These are phyloP conservation scores for Adelognathus sp. DNA, from an alignment of 2,888 invertebrate genomes.

Conservation along the genomic window DNA sequence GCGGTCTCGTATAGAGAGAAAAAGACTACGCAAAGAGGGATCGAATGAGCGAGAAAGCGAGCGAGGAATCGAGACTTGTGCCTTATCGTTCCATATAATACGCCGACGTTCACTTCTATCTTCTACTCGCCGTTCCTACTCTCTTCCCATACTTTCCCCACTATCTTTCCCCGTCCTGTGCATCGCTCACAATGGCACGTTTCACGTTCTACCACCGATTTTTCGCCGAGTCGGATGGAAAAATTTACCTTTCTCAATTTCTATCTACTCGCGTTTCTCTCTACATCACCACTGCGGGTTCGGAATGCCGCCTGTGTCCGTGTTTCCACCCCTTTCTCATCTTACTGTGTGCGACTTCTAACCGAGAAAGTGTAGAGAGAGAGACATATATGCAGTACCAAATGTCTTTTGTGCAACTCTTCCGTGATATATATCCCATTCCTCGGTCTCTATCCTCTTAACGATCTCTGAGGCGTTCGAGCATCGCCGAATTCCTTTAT, in stretches of 20 bases:
- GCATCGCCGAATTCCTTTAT: conserved; percentile 51
- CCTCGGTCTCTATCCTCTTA: conserved; percentile 14
- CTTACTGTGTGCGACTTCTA: neutral
- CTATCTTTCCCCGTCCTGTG: conserved; percentile 15
- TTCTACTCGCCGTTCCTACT: too few relatives aligned
- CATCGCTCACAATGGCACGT: conserved; percentile 42
- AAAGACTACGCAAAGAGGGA: neutral
- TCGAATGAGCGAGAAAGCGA: conserved; percentile 15
- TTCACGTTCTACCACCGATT: conserved; percentile 37
- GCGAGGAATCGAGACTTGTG: too few relatives aligned
- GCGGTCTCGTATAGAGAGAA: neutral
- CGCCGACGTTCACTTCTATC: conserved; percentile 1
- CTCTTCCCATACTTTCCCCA: conserved; percentile 4
- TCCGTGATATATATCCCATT: conserved; percentile 15
- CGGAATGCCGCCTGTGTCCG: too few relatives aligned
- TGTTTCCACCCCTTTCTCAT: neutral
- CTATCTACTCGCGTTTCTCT: conserved; percentile 1
- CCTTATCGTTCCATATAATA: conserved; percentile 48
- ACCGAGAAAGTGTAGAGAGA: neutral
- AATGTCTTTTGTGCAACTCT: conserved; percentile 11
- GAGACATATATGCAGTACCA: neutral
- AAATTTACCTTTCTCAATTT: conserved; percentile 28
- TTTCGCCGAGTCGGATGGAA: conserved; percentile 45
- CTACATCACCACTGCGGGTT: too few relatives aligned
- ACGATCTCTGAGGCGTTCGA: conserved; percentile 23